A percentile compares a stretch with the other conserved stretches of the same genome.
phyloP scores from a whole-genome alignment of 2,888 invertebrate species.

The Melipona bicolor region DNA sequence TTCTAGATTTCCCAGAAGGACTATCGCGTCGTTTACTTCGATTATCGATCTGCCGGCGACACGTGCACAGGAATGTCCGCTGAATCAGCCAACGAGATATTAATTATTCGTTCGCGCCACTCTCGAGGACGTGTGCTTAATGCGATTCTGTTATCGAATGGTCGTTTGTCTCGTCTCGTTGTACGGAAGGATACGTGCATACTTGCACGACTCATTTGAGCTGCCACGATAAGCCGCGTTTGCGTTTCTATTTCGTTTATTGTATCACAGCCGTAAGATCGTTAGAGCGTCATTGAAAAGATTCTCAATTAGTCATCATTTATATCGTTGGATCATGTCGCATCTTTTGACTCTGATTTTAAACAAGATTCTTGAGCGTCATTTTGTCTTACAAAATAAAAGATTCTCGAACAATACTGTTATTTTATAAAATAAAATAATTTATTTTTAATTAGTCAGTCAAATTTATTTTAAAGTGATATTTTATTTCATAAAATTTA shows the following conservation, averaged over 20 bases:
- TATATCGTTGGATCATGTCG: background rate
- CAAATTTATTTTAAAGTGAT: no score
- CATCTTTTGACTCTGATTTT: background rate
- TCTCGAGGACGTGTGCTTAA: slow-evolving; percentile 12
- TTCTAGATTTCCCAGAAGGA: slow-evolving; percentile 75
- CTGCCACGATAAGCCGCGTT: background rate
- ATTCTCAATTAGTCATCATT: background rate
- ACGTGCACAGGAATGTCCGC: slow-evolving; percentile 27
- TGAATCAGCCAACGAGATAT: slow-evolving; percentile 24
- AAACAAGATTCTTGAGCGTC: background rate
- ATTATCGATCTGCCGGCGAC: slow-evolving; percentile 52
- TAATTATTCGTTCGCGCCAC: slow-evolving; percentile 41
- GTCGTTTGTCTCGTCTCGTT: background rate
- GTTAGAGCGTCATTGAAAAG: background rate
- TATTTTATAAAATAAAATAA: no score
- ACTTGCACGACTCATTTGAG: background rate
- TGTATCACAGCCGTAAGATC: background rate
- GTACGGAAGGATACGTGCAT: background rate
- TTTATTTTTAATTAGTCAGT: no score
- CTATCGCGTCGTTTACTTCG: slow-evolving; percentile 51
- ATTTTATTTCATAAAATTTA: no score
- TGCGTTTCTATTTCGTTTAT: background rate
- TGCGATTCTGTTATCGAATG: slow-evolving; percentile 3
- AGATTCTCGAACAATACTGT: no score
- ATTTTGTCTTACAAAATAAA: background rate